Conservation (phyloP, 2,113 vertebrate species). For the Eleginops maclovinus region DNA sequence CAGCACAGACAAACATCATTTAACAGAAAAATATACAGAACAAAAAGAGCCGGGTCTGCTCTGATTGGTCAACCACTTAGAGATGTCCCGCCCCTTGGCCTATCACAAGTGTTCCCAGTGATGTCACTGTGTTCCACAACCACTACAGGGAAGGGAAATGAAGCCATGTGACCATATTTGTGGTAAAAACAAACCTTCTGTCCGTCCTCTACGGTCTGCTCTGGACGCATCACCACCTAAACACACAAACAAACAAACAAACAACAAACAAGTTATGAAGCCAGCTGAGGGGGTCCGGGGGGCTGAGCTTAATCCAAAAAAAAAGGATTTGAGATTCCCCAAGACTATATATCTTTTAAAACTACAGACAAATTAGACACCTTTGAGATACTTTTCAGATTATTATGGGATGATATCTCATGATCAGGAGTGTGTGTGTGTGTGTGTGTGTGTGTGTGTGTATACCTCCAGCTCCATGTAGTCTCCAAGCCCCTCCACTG, state of each 20-base stretch:
- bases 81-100: too few species aligned
- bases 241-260: background rate
- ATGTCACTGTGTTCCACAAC: too few species aligned
- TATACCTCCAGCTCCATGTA: constrained; percentile 90
- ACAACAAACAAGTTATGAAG: constrained; percentile 10
- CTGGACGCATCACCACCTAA: constrained; percentile 86
- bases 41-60: too few species aligned
- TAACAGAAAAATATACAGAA: too few species aligned
- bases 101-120: too few species aligned
- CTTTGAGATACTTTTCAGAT: background rate
- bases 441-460: constrained; percentile 19
- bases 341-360: too few species aligned
- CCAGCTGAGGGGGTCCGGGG: background rate
- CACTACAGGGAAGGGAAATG: too few species aligned
- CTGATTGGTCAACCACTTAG: too few species aligned
- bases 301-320: too few species aligned
- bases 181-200: constrained; percentile 63
- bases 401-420: background rate
- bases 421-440: background rate
- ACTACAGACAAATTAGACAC: background rate
- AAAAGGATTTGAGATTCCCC: too few species aligned
- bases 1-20: too few species aligned
- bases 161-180: too few species aligned
- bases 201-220: constrained; percentile 83
- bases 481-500: constrained; percentile 86